These are phyloP conservation scores for Hephaestus fuliginosus DNA, from an alignment of 2,797 vertebrate genomes.

Conservation along the genomic window DNA sequence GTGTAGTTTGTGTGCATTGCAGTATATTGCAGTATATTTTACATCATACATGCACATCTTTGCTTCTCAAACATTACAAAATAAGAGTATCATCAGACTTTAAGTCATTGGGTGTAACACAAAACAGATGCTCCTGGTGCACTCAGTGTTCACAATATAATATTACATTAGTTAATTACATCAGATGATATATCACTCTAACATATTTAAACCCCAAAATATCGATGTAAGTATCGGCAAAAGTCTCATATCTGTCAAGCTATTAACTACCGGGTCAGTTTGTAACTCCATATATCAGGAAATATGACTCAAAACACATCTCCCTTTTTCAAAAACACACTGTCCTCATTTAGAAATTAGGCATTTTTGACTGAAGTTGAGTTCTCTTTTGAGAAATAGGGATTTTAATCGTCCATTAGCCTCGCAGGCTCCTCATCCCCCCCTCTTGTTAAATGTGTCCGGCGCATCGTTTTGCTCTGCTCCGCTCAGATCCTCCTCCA, in stretches of 20 bases:
- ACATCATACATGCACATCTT: too few species aligned
- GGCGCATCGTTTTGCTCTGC: conserved; percentile 35
- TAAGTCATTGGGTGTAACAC: not conserved
- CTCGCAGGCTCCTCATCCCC: conserved; percentile 15
- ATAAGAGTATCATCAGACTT: not conserved
- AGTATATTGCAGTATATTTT: too few species aligned
- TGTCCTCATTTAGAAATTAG: not conserved
- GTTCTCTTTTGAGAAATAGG: not conserved
- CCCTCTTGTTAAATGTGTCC: conserved; percentile 59
- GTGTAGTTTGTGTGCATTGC: not conserved
- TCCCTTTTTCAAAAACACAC: not conserved
- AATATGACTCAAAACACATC: not conserved
- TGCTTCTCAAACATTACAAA: not conserved
- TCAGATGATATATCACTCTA: not conserved
- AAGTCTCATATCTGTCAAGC: not conserved
- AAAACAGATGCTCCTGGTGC: not conserved
- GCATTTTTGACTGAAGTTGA: not conserved
- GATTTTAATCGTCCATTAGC: conserved; percentile 29
- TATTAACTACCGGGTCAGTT: not conserved
- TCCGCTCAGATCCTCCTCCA: conserved; percentile 53
- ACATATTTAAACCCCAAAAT: not conserved
- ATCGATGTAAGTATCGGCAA: too few species aligned
- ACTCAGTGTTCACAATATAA: not conserved
- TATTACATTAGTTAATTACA: not conserved
- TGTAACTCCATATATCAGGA: not conserved